Evolutionary conservation across 2,113 vertebrate species (phyloP).

Genomic region (Euleptes europaea): DNA sequence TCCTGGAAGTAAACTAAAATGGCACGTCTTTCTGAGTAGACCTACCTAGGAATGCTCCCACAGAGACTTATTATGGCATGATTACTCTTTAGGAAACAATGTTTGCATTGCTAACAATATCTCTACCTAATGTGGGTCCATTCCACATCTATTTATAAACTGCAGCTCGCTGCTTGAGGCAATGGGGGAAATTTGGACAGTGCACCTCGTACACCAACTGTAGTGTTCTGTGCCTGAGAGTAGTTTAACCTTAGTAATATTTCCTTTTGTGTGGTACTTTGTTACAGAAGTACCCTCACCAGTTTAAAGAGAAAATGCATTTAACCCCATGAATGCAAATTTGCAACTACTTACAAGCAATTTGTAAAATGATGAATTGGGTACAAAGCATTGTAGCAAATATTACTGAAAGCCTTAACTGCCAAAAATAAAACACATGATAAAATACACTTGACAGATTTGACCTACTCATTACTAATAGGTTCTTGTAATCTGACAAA

Average conservation of each 20-base stretch:
- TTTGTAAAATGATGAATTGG: conserved; percentile 21
- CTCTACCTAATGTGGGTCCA: neutral
- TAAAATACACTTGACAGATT: neutral
- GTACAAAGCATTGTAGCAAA: neutral
- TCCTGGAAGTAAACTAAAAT: too few species aligned
- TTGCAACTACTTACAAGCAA: conserved; percentile 8
- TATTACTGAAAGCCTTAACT: neutral
- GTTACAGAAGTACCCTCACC: neutral
- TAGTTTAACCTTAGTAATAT: neutral
- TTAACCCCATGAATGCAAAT: neutral
- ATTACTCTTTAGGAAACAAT: neutral
- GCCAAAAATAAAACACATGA: conserved; percentile 20
- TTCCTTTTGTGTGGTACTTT: neutral
- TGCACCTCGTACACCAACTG: neutral
- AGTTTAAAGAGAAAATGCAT: neutral
- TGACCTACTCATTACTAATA: neutral
- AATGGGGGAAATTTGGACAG: neutral
- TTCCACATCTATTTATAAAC: neutral
- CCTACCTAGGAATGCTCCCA: too few species aligned
- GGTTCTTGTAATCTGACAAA: neutral
- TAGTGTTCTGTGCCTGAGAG: neutral
- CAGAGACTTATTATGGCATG: too few species aligned
- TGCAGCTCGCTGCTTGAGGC: neutral
- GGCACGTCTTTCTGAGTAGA: too few species aligned
- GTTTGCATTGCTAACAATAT: neutral